Evolutionary conservation across 2,888 invertebrate genomes (phyloP).

Genomic region (Eumacrocentrus americanus): DNA sequence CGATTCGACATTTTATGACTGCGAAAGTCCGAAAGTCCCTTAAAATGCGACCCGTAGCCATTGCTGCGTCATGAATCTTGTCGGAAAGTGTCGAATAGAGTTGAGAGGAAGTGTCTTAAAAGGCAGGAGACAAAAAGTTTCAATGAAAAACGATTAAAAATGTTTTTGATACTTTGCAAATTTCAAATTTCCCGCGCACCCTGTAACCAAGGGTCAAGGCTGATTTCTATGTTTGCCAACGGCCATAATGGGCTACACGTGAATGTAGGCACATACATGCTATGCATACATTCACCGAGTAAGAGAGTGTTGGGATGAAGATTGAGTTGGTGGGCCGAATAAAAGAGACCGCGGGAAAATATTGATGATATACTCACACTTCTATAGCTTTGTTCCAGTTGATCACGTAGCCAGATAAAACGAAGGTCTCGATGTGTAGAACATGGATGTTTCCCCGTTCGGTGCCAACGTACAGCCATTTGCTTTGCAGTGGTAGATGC

Average conservation of each 20-base stretch:
- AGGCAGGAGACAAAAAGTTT: neutral
- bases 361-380: slow-evolving; percentile 76
- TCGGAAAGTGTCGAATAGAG: neutral
- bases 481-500: slow-evolving; percentile 94
- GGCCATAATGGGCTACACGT: neutral
- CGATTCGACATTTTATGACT: neutral
- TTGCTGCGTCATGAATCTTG: neutral
- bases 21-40: neutral
- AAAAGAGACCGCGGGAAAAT: slow-evolving; percentile 15
- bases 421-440: slow-evolving; percentile 94
- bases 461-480: slow-evolving; percentile 98
- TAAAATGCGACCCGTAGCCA: neutral
- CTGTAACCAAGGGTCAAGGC: neutral
- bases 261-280: neutral
- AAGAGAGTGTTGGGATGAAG: neutral
- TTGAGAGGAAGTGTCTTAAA: neutral
- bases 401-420: slow-evolving; percentile 96
- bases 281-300: no score
- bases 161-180: neutral
- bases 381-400: slow-evolving; percentile 99
- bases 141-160: neutral
- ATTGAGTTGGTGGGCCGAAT: neutral
- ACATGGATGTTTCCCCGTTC: slow-evolving; percentile 98
- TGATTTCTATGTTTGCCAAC: neutral
- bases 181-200: neutral